Percentiles rank a stretch among this genome's conserved stretches.
Conservation (phyloP, 2,113 vertebrate genomes). For the Pycnonotus jocosus region DNA sequence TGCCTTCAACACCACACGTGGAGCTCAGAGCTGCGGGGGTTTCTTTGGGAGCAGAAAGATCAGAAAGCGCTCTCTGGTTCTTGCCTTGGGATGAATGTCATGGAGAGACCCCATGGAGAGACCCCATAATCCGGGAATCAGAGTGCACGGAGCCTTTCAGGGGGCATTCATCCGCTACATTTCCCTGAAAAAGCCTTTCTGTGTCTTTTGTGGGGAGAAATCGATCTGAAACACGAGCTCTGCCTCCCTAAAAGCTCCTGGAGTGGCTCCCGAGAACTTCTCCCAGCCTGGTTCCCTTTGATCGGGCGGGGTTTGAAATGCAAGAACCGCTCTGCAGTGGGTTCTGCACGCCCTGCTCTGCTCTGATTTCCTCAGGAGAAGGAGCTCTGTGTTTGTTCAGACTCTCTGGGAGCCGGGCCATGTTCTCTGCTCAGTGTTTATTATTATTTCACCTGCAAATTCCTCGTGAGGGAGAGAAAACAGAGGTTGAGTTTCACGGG, state of each 20-base stretch:
- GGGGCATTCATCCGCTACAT: background rate
- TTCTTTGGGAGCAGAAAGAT: background rate
- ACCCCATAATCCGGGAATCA: background rate
- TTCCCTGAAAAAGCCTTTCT: background rate
- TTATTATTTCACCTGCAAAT: constrained; percentile 58
- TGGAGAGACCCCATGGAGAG: background rate
- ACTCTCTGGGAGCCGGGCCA: background rate
- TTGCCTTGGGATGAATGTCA: background rate
- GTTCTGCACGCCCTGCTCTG: background rate
- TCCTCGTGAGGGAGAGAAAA: constrained; percentile 23
- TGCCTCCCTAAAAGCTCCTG: constrained; percentile 6
- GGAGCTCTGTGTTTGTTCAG: background rate
- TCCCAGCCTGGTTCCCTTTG: background rate
- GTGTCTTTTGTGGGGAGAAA: background rate
- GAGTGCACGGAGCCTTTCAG: background rate
- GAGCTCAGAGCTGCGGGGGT: background rate
- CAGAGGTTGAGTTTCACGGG: constrained; percentile 27
- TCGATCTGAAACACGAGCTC: background rate
- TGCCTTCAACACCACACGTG: background rate
- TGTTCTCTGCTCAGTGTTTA: background rate
- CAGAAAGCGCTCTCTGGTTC: background rate
- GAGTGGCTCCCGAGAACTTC: background rate
- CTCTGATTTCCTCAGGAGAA: background rate
- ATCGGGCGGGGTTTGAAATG: background rate
- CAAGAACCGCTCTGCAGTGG: background rate